Evolutionary conservation across 1,140 invertebrate genomes (phyloP).

Genomic region (Apis laboriosa): DNA sequence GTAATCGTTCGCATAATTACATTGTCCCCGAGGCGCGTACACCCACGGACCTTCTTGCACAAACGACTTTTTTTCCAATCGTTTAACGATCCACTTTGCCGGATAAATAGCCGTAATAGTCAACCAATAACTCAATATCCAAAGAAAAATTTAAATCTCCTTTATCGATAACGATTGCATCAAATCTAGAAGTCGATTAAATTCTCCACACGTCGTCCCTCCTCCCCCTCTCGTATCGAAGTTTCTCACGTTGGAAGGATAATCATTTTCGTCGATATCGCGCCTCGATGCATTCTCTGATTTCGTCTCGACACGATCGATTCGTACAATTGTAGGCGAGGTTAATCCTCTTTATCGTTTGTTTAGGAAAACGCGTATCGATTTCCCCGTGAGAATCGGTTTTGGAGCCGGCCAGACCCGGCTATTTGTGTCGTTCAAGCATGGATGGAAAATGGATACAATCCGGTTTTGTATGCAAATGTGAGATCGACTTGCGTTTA

Average conservation of each 20-base stretch:
- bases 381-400: conserved; percentile 23
- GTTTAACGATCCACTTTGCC: background rate
- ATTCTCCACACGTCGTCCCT: too few relatives aligned
- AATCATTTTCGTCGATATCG: too few relatives aligned
- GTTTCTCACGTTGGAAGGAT: too few relatives aligned
- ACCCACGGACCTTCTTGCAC: background rate
- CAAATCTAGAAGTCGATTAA: background rate
- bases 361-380: conserved; percentile 38
- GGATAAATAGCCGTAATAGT: background rate
- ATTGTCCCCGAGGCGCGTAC: background rate
- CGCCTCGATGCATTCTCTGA: background rate
- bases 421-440: conserved; percentile 11
- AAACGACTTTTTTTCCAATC: background rate
- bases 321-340: background rate
- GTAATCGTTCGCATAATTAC: conserved; percentile 5
- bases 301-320: conserved; percentile 16
- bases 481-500: conserved; percentile 14
- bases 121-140: background rate
- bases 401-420: background rate
- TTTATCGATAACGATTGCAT: background rate
- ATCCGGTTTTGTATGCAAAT: conserved; percentile 42
- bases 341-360: background rate
- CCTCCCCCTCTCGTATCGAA: accelerated
- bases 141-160: background rate
- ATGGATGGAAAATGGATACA: conserved; percentile 25